Evolutionary conservation across 2,888 invertebrate genomes (phyloP).

Genomic region (Rhynchonema sp.): DNA sequence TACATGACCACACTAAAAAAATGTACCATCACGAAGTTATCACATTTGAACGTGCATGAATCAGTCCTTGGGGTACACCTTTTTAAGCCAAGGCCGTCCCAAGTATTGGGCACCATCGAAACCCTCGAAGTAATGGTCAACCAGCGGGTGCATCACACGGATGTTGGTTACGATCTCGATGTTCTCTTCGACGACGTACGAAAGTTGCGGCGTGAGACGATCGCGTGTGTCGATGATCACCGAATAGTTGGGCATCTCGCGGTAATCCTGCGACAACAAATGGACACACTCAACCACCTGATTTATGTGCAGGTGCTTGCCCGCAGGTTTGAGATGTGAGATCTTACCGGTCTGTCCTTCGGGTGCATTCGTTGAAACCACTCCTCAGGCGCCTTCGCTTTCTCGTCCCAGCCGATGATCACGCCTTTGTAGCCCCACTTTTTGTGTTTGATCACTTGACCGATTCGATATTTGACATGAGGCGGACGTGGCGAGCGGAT

Average conservation of each 20-base stretch:
- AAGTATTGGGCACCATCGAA: constrained; percentile 30
- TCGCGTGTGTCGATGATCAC: constrained; percentile 37
- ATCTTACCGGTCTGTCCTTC: constrained; percentile 20
- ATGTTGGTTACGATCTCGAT: constrained; percentile 24
- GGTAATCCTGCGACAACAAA: constrained; percentile 26
- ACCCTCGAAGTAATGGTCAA: constrained; percentile 31
- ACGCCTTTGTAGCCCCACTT: constrained; percentile 34
- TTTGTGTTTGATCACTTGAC: constrained; percentile 35
- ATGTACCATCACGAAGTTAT: not conserved
- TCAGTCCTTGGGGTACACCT: constrained; percentile 29
- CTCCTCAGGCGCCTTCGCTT: constrained; percentile 34
- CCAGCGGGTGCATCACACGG: constrained; percentile 29
- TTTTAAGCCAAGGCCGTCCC: constrained; percentile 26
- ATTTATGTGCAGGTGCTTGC: too few species aligned
- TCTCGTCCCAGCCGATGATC: constrained; percentile 38
- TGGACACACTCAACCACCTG: too few species aligned
- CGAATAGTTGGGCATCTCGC: constrained; percentile 35
- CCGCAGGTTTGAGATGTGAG: too few species aligned
- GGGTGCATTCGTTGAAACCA: constrained; percentile 32
- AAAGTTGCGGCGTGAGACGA: constrained; percentile 30
- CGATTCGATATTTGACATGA: constrained; percentile 32
- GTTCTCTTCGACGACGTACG: constrained; percentile 33
- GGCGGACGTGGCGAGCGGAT: constrained; percentile 28
- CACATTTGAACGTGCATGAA: not conserved
- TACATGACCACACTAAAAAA: not conserved